Evolutionary conservation across 2,113 vertebrate genomes (phyloP).

Genomic region (Elachura formosa): DNA sequence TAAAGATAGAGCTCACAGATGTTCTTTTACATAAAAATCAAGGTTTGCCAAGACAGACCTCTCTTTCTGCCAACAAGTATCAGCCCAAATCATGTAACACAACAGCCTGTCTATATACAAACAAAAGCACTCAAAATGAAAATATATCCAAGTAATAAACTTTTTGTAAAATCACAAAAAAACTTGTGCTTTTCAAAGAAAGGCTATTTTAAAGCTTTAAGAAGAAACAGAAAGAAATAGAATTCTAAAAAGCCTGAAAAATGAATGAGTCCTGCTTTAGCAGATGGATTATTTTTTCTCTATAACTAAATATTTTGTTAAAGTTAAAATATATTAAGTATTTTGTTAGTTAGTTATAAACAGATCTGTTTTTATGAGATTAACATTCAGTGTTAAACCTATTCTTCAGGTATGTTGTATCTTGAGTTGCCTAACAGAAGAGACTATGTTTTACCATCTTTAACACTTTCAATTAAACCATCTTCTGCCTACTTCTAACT

Average conservation of each 20-base stretch:
- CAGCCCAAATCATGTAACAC: background rate
- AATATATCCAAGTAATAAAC: constrained; percentile 1
- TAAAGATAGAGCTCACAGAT: background rate
- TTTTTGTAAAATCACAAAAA: background rate
- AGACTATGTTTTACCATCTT: background rate
- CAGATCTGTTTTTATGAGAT: background rate
- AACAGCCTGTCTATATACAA: background rate
- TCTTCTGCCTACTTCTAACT: background rate
- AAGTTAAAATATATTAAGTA: background rate
- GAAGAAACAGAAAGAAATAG: background rate
- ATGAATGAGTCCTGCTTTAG: background rate
- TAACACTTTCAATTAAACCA: background rate
- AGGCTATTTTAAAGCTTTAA: background rate
- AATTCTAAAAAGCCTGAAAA: background rate
- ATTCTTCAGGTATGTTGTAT: background rate
- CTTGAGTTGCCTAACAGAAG: background rate
- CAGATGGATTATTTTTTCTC: background rate
- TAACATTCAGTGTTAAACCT: background rate
- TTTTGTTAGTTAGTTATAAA: background rate
- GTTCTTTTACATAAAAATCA: background rate
- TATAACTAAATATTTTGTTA: background rate
- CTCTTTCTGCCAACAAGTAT: constrained; percentile 1
- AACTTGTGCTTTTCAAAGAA: background rate
- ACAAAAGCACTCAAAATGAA: background rate
- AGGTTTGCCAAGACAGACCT: background rate